Evolutionary conservation across 1,140 invertebrate species (phyloP), one percentile per base, ranked within the genome.

Genomic region (Heliconius nattereri): DNA sequence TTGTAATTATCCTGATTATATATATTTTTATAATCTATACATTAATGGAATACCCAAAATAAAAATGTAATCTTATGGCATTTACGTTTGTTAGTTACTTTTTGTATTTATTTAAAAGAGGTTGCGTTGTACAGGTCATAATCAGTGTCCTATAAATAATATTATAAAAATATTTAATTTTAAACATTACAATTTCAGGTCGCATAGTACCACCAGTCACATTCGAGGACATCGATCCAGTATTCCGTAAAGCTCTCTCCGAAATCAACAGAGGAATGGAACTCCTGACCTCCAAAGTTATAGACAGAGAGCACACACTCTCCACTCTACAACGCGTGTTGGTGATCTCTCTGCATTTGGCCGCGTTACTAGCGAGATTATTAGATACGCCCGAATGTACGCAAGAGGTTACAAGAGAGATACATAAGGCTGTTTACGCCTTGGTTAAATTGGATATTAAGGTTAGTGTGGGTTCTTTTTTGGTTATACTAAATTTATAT

Each of bases 301-400:
- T 96, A 80, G 95, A 95, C 82, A 94, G 95, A 60, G 96, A 97
- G 77, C 95, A 96, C 85, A 97, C 98, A 87, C 91, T 96, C 60
- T 96, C 96, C 40, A 97, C 97, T 79, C 95, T 98, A 66, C 97
- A 98, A 86, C 95, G 98, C 83, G 97, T 98, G 37, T 93, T 99
- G 78, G 96, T 98, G n/a, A 98, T 98, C 84, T 97, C 97, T 7
- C 95, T 99, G 79, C 97, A 98, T 86, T 93, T 98, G 74, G 96
- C 97, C 29, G 97, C 97, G 85, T 91, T 98, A 26, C 94, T 98
- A 83, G 96, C 97, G 35, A 96, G 95, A n/a, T 87, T 96, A 70
- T 86, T 96, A 23, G 95, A 94, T 74, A 95, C 95, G 84, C 92
- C 85, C 86, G 96, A 77, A 81, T 94, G 95, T 80, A 93, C 91